Conservation (phyloP, 92 coral and sea anemone genomes). For the Palythoa grandiflora region DNA sequence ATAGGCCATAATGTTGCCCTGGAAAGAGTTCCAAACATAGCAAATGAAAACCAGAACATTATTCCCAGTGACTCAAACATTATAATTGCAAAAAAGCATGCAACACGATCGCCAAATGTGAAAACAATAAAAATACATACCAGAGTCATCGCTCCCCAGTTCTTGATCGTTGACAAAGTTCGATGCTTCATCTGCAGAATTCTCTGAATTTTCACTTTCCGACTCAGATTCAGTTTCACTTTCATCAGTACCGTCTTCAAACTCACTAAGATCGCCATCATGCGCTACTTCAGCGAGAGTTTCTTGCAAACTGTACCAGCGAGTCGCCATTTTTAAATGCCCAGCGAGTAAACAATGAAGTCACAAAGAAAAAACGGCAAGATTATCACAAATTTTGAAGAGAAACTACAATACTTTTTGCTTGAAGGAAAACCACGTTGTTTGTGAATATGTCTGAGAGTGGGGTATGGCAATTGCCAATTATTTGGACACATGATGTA, state of each 20-base stretch:
- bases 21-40: conserved; percentile 9
- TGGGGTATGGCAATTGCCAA: conserved; percentile 43
- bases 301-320: conserved; percentile 32
- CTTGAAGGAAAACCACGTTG: conserved; percentile 35
- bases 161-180: conserved; percentile 37
- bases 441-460: conserved; percentile 45
- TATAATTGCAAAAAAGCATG: conserved; percentile 28
- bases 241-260: conserved; percentile 37
- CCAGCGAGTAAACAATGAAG: conserved; percentile 45
- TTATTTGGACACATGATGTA: conserved; percentile 10
- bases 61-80: conserved; percentile 28
- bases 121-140: conserved; percentile 30
- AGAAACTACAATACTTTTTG: conserved; percentile 24
- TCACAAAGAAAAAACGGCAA: conserved; percentile 32
- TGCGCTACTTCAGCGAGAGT: conserved; percentile 6
- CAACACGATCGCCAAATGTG: conserved; percentile 29
- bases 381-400: conserved; percentile 32
- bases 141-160: conserved; percentile 39
- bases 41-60: conserved; percentile 29
- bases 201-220: conserved; percentile 36
- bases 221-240: conserved; percentile 9
- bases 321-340: conserved; percentile 39
- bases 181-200: conserved; percentile 38
- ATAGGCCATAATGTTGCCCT: conserved; percentile 12
- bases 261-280: conserved; percentile 25